Conservation (phyloP, 1,140 invertebrate species). For the Eupeodes corollae region DNA sequence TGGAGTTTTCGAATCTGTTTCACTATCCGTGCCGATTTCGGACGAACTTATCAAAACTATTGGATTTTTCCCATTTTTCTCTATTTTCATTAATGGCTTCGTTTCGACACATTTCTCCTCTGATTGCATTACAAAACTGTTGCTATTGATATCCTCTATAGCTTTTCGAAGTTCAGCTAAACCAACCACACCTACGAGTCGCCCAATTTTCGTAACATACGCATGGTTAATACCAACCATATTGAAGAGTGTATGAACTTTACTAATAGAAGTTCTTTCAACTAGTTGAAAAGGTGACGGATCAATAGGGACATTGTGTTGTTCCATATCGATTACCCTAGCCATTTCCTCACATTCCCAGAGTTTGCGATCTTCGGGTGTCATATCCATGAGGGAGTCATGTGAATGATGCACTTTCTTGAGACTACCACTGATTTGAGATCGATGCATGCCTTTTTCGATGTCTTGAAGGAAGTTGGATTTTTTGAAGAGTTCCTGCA, state of each 20-base stretch:
- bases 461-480: constrained; percentile 73
- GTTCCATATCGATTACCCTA: constrained; percentile 69
- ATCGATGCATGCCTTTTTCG: constrained; percentile 41
- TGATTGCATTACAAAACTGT: constrained; percentile 39
- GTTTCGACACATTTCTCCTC: no score
- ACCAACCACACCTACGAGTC: constrained; percentile 89
- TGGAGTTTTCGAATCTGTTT: no score
- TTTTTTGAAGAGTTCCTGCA: constrained; percentile 83
- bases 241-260: constrained; percentile 95
- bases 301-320: constrained; percentile 63
- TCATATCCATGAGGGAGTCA: constrained; percentile 87
- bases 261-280: constrained; percentile 87
- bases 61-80: no score
- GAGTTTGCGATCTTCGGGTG: constrained; percentile 73
- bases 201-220: constrained; percentile 94
- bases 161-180: constrained; percentile 84
- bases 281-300: constrained; percentile 96
- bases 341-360: constrained; percentile 89
- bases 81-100: no score
- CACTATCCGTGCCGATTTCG: no score
- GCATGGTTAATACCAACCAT: constrained; percentile 94
- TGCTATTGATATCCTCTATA: constrained; percentile 77
- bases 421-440: constrained; percentile 59
- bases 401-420: constrained; percentile 86
- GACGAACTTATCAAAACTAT: no score